Percentiles rank a stretch among this genome's conserved stretches.
These are phyloP conservation scores for Trachelus tabidus DNA, from an alignment of 2,888 invertebrate genomes.

Conservation along the genomic window DNA sequence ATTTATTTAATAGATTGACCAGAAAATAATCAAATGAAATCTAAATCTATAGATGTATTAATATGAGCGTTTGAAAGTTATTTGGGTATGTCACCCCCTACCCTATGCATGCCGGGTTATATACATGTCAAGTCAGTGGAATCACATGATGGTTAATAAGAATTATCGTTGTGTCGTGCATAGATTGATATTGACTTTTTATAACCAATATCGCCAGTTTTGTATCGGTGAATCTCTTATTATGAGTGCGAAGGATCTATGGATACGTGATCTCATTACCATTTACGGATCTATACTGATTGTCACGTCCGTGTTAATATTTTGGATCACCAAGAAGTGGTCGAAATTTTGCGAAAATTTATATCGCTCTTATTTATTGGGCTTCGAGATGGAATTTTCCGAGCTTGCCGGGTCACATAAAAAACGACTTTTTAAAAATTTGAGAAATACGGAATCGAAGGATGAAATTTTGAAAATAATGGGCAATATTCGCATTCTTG, in stretches of 20 bases:
- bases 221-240: neutral
- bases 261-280: slow-evolving; percentile 50
- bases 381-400: slow-evolving; percentile 55
- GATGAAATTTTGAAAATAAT: slow-evolving; percentile 47
- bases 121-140: neutral
- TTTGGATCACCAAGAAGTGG: slow-evolving; percentile 41
- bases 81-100: too few species aligned
- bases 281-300: slow-evolving; percentile 42
- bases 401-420: slow-evolving; percentile 43
- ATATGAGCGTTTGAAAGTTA: too few species aligned
- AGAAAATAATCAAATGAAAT: too few species aligned
- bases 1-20: too few species aligned
- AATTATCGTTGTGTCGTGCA: neutral
- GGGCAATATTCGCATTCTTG: slow-evolving; percentile 49
- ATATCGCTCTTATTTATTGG: slow-evolving; percentile 49
- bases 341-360: slow-evolving; percentile 36
- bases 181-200: neutral
- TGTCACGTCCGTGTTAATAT: slow-evolving; percentile 24
- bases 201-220: neutral
- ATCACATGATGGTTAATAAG: neutral
- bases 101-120: too few species aligned
- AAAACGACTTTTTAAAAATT: slow-evolving; percentile 42
- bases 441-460: slow-evolving; percentile 42
- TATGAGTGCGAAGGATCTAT: slow-evolving; percentile 53
- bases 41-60: too few species aligned